A percentile compares a stretch with the other conserved stretches of the same genome.
Conservation (phyloP, 2,888 invertebrate species). For the Sesia apiformis region DNA sequence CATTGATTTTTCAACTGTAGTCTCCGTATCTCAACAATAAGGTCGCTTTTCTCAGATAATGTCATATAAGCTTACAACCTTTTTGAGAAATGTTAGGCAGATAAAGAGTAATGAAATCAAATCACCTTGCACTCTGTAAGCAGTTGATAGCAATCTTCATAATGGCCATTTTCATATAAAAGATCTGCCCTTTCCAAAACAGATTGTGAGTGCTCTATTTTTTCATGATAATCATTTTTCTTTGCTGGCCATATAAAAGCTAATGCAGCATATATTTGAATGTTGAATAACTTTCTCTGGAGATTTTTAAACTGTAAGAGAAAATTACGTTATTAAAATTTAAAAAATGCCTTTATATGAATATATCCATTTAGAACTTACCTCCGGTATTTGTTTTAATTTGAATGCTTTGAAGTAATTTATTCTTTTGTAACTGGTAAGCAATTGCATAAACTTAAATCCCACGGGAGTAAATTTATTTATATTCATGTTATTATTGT, state of each 20-base stretch:
- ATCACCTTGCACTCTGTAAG: slow-evolving; percentile 72
- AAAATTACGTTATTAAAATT: neutral
- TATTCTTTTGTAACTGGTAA: neutral
- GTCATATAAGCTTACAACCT: too few relatives aligned
- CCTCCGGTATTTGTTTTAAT: neutral
- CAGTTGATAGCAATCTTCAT: slow-evolving; percentile 77
- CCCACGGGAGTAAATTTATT: neutral
- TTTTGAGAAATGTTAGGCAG: neutral
- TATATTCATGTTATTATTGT: neutral
- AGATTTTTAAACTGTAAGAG: neutral
- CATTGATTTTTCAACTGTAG: neutral
- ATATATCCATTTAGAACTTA: neutral
- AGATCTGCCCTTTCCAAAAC: slow-evolving; percentile 77
- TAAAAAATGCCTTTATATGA: neutral
- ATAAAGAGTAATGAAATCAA: slow-evolving; percentile 1
- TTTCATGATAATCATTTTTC: slow-evolving; percentile 16
- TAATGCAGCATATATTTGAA: slow-evolving; percentile 18
- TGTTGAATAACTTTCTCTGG: slow-evolving; percentile 1
- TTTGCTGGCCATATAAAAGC: slow-evolving; percentile 48
- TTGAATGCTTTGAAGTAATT: neutral
- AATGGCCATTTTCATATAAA: slow-evolving; percentile 78
- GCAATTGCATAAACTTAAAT: neutral
- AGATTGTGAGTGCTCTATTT: slow-evolving; percentile 28
- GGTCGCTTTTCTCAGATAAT: neutral
- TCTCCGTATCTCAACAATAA: too few relatives aligned